These are phyloP conservation scores for Hylaeus volcanicus DNA, from an alignment of 1,140 invertebrate species.

Conservation along the genomic window DNA sequence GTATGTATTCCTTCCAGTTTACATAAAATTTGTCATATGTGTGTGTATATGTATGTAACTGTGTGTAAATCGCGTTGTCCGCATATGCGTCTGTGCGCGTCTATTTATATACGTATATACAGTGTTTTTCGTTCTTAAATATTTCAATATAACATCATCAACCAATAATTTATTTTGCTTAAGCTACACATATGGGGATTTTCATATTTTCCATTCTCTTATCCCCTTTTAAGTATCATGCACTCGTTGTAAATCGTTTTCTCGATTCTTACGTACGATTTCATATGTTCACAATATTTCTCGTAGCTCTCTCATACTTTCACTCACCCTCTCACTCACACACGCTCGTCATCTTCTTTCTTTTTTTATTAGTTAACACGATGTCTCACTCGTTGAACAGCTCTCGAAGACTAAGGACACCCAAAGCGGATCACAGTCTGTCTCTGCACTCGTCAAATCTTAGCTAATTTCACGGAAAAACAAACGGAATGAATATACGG, in stretches of 20 bases:
- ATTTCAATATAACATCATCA: slow-evolving; percentile 78
- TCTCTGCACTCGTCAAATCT: slow-evolving; percentile 71
- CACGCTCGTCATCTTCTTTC: not conserved
- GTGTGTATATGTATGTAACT: slow-evolving; percentile 2
- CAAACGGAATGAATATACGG: slow-evolving; percentile 32
- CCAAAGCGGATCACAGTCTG: slow-evolving; percentile 78
- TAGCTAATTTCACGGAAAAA: slow-evolving; percentile 49
- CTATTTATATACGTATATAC: slow-evolving; percentile 73
- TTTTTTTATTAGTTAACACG: slow-evolving; percentile 35
- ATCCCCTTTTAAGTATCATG: slow-evolving; percentile 49
- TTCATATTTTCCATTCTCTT: not conserved
- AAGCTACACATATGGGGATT: slow-evolving; percentile 57
- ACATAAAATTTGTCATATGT: slow-evolving; percentile 6
- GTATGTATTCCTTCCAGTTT: slow-evolving; percentile 28
- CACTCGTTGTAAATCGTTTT: slow-evolving; percentile 40
- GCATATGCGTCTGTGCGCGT: slow-evolving; percentile 40
- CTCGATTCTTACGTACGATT: not conserved
- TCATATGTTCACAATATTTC: not conserved
- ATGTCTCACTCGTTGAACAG: slow-evolving; percentile 67
- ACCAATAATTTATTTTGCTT: slow-evolving; percentile 77
- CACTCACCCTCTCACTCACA: not conserved
- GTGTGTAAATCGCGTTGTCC: slow-evolving; percentile 23
- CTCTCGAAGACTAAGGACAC: slow-evolving; percentile 76
- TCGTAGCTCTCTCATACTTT: not conserved
- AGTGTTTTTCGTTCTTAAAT: slow-evolving; percentile 69